These are phyloP conservation scores for Enteromius unitaeniatus DNA, from an alignment of 2,797 vertebrate genomes.

Conservation along the genomic window DNA sequence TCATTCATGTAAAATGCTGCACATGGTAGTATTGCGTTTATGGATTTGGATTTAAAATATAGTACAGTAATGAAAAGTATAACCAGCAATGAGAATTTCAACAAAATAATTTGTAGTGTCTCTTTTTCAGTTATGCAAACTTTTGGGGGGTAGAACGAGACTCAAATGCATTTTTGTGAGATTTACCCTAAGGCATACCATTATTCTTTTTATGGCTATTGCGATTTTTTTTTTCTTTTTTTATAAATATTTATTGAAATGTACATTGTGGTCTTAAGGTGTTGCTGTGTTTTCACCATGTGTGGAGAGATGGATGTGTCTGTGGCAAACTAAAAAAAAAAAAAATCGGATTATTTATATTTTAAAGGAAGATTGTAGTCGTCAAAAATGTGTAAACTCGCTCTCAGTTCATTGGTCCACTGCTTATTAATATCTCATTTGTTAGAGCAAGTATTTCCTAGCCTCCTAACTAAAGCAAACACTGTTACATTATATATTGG, in stretches of 20 bases:
- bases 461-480: background rate
- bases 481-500: background rate
- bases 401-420: background rate
- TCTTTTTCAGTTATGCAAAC: background rate
- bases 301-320: conserved; percentile 19
- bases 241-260: conserved; percentile 51
- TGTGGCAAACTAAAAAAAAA: conserved; percentile 4
- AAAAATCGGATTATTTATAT: conserved; percentile 52
- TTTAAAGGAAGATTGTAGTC: background rate
- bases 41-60: background rate
- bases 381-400: background rate
- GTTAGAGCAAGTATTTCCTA: conserved; percentile 20
- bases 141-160: background rate
- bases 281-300: conserved; percentile 36
- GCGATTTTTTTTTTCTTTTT: background rate
- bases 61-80: background rate
- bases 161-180: background rate
- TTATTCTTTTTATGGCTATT: background rate
- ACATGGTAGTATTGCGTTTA: background rate
- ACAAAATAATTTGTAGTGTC: too few relatives aligned
- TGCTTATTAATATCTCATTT: conserved; percentile 14
- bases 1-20: background rate
- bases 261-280: conserved; percentile 41
- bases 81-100: background rate
- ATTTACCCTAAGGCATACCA: background rate